These are phyloP conservation scores for Agrilus mali DNA, from an alignment of 2,888 invertebrate species.

Conservation along the genomic window DNA sequence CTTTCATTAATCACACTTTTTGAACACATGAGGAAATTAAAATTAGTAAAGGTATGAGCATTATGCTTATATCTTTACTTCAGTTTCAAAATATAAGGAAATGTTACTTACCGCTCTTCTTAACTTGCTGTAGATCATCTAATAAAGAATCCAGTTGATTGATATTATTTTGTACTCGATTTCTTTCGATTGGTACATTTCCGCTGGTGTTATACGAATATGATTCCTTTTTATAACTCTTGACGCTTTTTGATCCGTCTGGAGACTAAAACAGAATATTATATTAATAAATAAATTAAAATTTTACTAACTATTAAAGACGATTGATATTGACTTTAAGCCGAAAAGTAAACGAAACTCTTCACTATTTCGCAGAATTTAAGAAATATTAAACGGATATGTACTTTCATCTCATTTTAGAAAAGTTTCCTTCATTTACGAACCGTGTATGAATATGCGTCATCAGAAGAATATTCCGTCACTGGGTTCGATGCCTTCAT, in stretches of 20 bases:
- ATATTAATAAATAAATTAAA: conserved; percentile 11
- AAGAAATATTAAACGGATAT: not conserved
- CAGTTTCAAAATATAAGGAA: no score
- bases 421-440: conserved; percentile 1
- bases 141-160: conserved; percentile 63
- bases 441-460: conserved; percentile 30
- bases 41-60: no score
- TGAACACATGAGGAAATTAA: no score
- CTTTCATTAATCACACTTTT: no score
- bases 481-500: conserved; percentile 29
- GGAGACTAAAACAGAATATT: conserved; percentile 22
- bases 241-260: conserved; percentile 29
- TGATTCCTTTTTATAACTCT: conserved; percentile 30
- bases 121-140: conserved; percentile 52
- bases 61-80: no score
- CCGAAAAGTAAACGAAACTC: not conserved
- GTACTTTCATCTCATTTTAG: no score
- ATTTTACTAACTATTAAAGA: not conserved
- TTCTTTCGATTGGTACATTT: conserved; percentile 23
- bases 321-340: not conserved
- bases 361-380: not conserved
- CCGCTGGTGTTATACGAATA: conserved; percentile 26
- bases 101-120: conserved; percentile 21
- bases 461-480: conserved; percentile 31
- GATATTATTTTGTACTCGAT: conserved; percentile 45